phyloP scores from a whole-genome alignment of 2,113 vertebrate species.

The Pelvicachromis taeniatus region DNA sequence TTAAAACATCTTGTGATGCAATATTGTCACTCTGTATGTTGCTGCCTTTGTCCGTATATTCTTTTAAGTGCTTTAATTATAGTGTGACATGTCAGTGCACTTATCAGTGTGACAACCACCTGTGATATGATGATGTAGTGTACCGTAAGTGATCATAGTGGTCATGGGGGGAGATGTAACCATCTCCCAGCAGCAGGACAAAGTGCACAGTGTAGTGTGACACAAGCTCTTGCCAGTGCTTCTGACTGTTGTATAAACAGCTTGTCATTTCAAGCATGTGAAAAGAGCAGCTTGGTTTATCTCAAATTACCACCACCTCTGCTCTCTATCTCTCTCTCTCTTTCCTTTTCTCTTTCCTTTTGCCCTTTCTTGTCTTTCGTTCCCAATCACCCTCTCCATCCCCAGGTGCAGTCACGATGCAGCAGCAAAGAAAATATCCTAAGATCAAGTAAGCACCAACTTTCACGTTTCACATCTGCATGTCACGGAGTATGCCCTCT shows the following conservation, averaged over 20 bases:
- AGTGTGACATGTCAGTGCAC: constrained; percentile 34
- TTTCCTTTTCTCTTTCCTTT: constrained; percentile 55
- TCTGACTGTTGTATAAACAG: constrained; percentile 47
- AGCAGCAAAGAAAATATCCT: constrained; percentile 99
- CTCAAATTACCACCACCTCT: constrained; percentile 56
- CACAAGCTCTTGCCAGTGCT: constrained; percentile 39
- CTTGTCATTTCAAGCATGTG: constrained; percentile 57
- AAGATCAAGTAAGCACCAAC: constrained; percentile 91
- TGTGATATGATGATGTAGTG: constrained; percentile 24
- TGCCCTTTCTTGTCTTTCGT: constrained; percentile 48
- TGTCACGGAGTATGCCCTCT: neutral
- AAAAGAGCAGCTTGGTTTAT: constrained; percentile 41
- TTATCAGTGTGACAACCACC: constrained; percentile 22
- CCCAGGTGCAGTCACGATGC: constrained; percentile 98
- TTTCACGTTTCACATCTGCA: neutral
- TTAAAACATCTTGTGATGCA: constrained; percentile 46
- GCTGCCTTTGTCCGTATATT: constrained; percentile 60
- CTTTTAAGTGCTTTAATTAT: constrained; percentile 8
- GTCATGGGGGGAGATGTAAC: constrained; percentile 43
- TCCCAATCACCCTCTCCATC: constrained; percentile 62
- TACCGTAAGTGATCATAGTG: constrained; percentile 22
- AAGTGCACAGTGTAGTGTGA: constrained; percentile 61
- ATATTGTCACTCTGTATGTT: constrained; percentile 57
- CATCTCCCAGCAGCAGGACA: constrained; percentile 56
- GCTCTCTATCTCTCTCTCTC: constrained; percentile 22